Conservation (phyloP, 2,113 vertebrate genomes). For the Lophius piscatorius region DNA sequence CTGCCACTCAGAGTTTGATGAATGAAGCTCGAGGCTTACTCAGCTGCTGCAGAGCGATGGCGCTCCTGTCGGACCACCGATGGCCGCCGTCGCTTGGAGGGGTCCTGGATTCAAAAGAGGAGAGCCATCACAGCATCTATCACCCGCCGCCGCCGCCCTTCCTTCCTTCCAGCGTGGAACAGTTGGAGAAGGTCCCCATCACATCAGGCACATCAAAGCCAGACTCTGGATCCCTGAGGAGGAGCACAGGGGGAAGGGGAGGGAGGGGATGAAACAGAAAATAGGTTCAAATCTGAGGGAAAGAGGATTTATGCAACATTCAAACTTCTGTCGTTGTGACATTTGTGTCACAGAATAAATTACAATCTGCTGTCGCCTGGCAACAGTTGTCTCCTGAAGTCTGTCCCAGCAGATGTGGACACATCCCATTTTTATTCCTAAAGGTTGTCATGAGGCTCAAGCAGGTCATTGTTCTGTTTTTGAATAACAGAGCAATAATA, state of each 20-base stretch:
- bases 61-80: slow-evolving; percentile 28
- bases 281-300: slow-evolving; percentile 41
- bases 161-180: slow-evolving; percentile 5
- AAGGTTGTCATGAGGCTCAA: too few species aligned
- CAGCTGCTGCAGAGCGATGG: slow-evolving; percentile 21
- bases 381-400: too few species aligned
- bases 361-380: too few species aligned
- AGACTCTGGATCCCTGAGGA: slow-evolving; percentile 60
- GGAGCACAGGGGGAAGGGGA: slow-evolving; percentile 40
- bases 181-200: slow-evolving; percentile 52
- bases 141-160: background rate
- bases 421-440: too few species aligned
- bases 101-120: slow-evolving; percentile 45
- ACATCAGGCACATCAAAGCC: slow-evolving; percentile 70
- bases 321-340: background rate
- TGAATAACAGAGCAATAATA: too few species aligned
- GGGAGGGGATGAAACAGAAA: slow-evolving; percentile 30
- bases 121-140: slow-evolving; percentile 5
- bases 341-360: too few species aligned
- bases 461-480: too few species aligned
- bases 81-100: slow-evolving; percentile 42
- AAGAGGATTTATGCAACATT: slow-evolving; percentile 3
- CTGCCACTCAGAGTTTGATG: slow-evolving; percentile 35
- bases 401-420: too few species aligned
- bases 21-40: slow-evolving; percentile 40